Evolutionary conservation across 2,113 vertebrate genomes (phyloP).

Genomic region (Nycticebus coucang): DNA sequence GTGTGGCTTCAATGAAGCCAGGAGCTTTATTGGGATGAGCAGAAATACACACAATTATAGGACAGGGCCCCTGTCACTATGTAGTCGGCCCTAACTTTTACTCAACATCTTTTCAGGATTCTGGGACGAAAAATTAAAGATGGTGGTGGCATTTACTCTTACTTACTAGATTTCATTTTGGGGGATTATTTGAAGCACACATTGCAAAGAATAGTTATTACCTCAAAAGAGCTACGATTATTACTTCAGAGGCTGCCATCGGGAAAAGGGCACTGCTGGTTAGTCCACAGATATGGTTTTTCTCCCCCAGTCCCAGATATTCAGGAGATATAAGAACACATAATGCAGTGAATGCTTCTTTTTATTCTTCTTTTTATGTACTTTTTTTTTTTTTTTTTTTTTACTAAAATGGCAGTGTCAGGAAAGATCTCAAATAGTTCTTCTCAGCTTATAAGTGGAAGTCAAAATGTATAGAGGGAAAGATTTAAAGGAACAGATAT

Average conservation of each 20-base stretch:
- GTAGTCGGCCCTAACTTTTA: background rate
- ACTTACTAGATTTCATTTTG: background rate
- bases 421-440: background rate
- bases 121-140: background rate
- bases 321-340: background rate
- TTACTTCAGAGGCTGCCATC: background rate
- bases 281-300: rapidly evolving
- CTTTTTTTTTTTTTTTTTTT: background rate
- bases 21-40: background rate
- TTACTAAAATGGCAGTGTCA: background rate
- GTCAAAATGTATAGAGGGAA: background rate
- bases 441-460: background rate
- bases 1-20: background rate
- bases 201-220: background rate
- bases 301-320: background rate
- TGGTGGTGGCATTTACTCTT: background rate
- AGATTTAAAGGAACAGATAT: background rate
- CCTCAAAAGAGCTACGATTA: background rate
- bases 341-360: background rate
- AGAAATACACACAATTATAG: background rate
- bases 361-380: background rate
- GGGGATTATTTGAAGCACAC: background rate
- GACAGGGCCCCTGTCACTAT: background rate
- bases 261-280: background rate
- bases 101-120: background rate